Conservation (phyloP, 2,797 vertebrate genomes). For the Natrix natrix region DNA sequence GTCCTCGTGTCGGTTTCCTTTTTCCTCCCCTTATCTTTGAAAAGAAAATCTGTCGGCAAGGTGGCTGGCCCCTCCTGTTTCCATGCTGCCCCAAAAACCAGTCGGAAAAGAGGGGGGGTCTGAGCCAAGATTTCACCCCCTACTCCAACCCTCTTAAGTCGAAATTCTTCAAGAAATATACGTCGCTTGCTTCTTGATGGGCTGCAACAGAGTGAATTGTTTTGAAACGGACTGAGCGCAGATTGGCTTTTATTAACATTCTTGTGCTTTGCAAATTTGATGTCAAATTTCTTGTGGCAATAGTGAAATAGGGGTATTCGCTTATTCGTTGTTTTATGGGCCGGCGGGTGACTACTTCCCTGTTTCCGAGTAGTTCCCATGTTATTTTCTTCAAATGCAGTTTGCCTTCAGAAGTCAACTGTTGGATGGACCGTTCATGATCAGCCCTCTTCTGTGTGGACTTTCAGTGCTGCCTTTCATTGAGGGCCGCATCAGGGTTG, state of each 20-base stretch:
- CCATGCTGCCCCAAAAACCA: not conserved
- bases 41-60: not conserved
- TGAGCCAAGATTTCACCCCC: not conserved
- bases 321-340: not conserved
- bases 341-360: too few species aligned
- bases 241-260: not conserved
- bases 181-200: not conserved
- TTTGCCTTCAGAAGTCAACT: not conserved
- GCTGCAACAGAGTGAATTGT: not conserved
- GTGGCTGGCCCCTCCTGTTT: not conserved
- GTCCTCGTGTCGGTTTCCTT: too few species aligned
- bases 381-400: not conserved
- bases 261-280: not conserved
- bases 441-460: not conserved
- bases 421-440: not conserved
- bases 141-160: not conserved
- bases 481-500: too few species aligned
- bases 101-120: not conserved
- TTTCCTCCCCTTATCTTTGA: not conserved
- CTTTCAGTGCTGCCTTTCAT: not conserved
- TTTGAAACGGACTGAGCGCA: constrained; percentile 17
- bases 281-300: not conserved
- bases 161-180: not conserved
- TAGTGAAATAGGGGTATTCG: too few species aligned
- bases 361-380: not conserved